These are phyloP conservation scores for Lepidochrysops patricia DNA, from an alignment of 2,888 invertebrate species.

Conservation along the genomic window DNA sequence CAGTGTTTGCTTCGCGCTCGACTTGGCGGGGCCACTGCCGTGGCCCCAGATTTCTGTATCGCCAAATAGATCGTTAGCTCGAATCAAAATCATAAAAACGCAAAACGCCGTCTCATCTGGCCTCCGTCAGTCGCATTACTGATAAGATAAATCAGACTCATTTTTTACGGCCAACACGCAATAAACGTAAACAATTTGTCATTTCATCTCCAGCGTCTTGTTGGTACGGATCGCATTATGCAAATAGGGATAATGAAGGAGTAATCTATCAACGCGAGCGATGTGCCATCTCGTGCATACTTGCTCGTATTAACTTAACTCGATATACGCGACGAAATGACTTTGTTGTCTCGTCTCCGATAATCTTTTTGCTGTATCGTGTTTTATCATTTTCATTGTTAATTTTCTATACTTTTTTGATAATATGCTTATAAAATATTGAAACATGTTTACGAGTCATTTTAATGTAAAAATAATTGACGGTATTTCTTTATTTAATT, in stretches of 20 bases:
- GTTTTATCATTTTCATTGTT: not conserved
- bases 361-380: not conserved
- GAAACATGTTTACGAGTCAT: too few species aligned
- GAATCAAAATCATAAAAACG: not conserved
- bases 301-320: constrained; percentile 20
- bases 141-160: constrained; percentile 8
- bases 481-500: too few species aligned
- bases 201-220: constrained; percentile 17
- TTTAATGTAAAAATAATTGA: too few species aligned
- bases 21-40: too few species aligned
- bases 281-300: constrained; percentile 20
- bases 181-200: constrained; percentile 12
- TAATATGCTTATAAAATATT: too few species aligned
- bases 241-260: constrained; percentile 26
- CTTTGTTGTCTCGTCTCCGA: not conserved
- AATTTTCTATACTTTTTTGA: not conserved
- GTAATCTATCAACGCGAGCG: constrained; percentile 23
- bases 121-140: not conserved
- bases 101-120: not conserved
- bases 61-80: not conserved
- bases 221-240: constrained; percentile 27
- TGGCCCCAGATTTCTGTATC: too few species aligned
- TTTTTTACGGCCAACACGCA: constrained; percentile 8
- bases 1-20: too few species aligned
- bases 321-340: constrained; percentile 16